Evolutionary conservation across 1,140 invertebrate species (phyloP), one percentile per base, ranked within the genome.

Genomic region (Drosophila pseudoobscura): DNA sequence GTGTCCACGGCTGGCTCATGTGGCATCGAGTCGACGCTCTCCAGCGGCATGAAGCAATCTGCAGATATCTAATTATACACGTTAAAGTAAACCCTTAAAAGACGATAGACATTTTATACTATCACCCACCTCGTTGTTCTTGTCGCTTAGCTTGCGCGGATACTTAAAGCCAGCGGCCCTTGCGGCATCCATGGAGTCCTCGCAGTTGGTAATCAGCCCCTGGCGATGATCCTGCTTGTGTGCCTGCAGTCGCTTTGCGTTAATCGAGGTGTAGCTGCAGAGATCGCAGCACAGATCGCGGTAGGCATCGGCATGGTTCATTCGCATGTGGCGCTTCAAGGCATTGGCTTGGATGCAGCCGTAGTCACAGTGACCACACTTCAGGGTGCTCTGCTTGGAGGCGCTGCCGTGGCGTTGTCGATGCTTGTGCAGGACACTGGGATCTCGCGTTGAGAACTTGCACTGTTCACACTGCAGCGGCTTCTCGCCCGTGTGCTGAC

Each of bases 401-500:
- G 72, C 63, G 7, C 44, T 70, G 3, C 53, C 22, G 13, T 92
- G 91, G 0, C 90, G 76, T 50, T 87, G 75, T 24, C 89, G 75
- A 80, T 92, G 91, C 47, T 90, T 91, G 41, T 79, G 68, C 7
- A 91, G 63, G 3, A 91, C 90, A 63, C 91, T 92, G 24, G 91
- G 91, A 78, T 92, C 91, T 1, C 90, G 75, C 0, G 90, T 90
- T 6, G 84, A 79, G 51, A 91, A 92, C 54, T 90, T 82, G 59
- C 91, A 92, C 8, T 66, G 58, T 6, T 83, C 80, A 26, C 91
- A 92, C 6, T 80, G 69, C 6, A 91, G 49, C 0, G 91, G 90
- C 54, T 91, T 91, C 13, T 91, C 90, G 44, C 96, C 96, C 7
- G 95, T 95, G 78, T 97, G 96, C 61, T 95, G 93, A 92, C 96